Evolutionary conservation across 2,113 vertebrate genomes (phyloP).

Genomic region (Nannobrachium achirus): DNA sequence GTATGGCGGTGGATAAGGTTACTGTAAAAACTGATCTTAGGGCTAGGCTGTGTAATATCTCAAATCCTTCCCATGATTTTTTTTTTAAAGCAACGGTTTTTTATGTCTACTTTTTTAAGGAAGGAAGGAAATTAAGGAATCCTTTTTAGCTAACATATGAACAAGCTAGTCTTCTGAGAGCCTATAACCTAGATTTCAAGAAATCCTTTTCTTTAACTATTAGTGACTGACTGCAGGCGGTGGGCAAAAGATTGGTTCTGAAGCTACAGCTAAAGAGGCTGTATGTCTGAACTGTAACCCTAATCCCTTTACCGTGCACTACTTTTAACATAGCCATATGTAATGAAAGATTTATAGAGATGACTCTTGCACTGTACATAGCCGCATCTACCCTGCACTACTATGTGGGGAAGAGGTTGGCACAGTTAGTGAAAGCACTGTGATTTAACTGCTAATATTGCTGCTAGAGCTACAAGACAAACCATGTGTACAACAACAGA

Average conservation of each 20-base stretch:
- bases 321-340: conserved; percentile 6
- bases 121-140: too few relatives aligned
- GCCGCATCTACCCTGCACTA: too few relatives aligned
- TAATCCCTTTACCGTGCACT: neutral
- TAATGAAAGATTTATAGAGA: neutral
- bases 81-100: too few relatives aligned
- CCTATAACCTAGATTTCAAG: conserved; percentile 4
- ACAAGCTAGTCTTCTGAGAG: conserved; percentile 14
- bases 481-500: neutral
- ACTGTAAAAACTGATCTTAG: too few relatives aligned
- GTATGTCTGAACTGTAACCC: neutral
- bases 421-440: conserved; percentile 28
- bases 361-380: too few relatives aligned
- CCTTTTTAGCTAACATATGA: neutral
- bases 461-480: neutral
- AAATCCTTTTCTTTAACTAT: conserved; percentile 5
- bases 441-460: conserved; percentile 6
- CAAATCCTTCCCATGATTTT: neutral
- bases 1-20: conserved; percentile 9
- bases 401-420: neutral
- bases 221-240: conserved; percentile 16
- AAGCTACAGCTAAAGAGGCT: too few relatives aligned
- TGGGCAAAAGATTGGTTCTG: neutral
- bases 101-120: too few relatives aligned
- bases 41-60: too few relatives aligned